A percentile compares a stretch with the other conserved stretches of the same genome.
phyloP scores from a whole-genome alignment of 2,888 invertebrate genomes.

The Orchesellides sinensis region DNA sequence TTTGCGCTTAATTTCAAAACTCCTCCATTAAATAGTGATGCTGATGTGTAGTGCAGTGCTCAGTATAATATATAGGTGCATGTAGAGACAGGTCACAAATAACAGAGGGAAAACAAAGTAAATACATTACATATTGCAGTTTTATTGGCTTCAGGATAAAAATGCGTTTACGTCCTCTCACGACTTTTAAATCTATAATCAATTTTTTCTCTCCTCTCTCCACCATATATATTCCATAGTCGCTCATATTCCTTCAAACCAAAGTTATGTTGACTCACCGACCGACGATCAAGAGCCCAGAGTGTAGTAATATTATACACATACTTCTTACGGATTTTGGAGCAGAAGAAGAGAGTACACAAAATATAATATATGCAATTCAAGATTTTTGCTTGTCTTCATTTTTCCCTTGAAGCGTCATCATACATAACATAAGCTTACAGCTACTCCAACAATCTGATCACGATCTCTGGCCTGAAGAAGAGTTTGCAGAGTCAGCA shows the following conservation, averaged over 20 bases:
- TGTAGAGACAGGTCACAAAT: too few species aligned
- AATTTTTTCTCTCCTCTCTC: slow-evolving; percentile 45
- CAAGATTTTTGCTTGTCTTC: slow-evolving; percentile 25
- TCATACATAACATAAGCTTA: neutral
- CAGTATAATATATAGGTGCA: neutral
- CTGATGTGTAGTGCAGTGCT: neutral
- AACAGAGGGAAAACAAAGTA: neutral
- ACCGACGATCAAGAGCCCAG: neutral
- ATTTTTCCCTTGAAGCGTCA: slow-evolving; percentile 14
- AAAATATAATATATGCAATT: neutral
- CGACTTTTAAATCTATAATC: slow-evolving; percentile 60
- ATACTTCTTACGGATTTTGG: neutral
- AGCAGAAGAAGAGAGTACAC: neutral
- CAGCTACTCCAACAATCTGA: slow-evolving; percentile 41
- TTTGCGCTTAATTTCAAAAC: neutral
- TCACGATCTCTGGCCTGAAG: slow-evolving; percentile 47
- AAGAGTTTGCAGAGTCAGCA: slow-evolving; percentile 39
- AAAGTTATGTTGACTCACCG: too few species aligned
- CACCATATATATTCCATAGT: too few species aligned
- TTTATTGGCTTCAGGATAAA: slow-evolving; percentile 41
- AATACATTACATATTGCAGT: slow-evolving; percentile 38
- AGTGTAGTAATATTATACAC: neutral
- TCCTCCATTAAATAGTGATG: slow-evolving; percentile 1
- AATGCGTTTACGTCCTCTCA: slow-evolving; percentile 58
- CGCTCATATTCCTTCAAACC: too few species aligned